Base-by-base conservation (phyloP, 2,888 invertebrate genomes). In the Glaucopsyche alexis region DNA sequence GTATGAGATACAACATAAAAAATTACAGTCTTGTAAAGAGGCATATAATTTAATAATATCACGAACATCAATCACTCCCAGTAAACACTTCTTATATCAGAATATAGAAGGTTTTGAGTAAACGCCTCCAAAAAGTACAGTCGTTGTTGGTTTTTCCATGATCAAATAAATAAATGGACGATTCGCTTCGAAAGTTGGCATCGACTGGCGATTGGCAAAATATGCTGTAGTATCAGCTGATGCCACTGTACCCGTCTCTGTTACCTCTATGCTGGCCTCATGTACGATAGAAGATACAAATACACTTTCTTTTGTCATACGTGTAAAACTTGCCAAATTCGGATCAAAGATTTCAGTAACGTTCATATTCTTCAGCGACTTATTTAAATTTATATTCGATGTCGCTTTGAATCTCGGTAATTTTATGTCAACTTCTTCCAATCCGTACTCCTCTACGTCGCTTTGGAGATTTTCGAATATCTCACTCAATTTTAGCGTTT, bases 211-310 rank as follows among this genome's bases (percentile, higher is more conserved):
- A 76, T 94, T 93, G 0, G 88, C 82, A 77, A 94, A 89, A 72
- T 82, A 85, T 0, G 91, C 91, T 6, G 87, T 82, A 0, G 95
- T 94, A 0, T 94, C 93, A 0, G 95, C 95, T 0, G 94, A 93
- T 0, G 96, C 96, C 42, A 95, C 94, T 0, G 96, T 96, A 5
- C 96, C 96, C 74, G 95, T 93, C 84, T 96, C 96, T 55, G 95
- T 95, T 0, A 96, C 96, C 81, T 95, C 95, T 75, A 96, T 95
- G 79, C 94, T 94, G 5, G 96, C 95, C 79, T 95, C 95, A 81
- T 96, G 96, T 1, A 96, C 92, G 13, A 96, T 90, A 11, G 94
- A 90, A 0, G 95, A 94, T 8, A 96, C 92, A 77, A 90, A 94
- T 47, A 95, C 89, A 69, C 90, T 85, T 69, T 94, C 93, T 7